phyloP scores from a whole-genome alignment of 2,888 invertebrate species.

The Clostera curtula region DNA sequence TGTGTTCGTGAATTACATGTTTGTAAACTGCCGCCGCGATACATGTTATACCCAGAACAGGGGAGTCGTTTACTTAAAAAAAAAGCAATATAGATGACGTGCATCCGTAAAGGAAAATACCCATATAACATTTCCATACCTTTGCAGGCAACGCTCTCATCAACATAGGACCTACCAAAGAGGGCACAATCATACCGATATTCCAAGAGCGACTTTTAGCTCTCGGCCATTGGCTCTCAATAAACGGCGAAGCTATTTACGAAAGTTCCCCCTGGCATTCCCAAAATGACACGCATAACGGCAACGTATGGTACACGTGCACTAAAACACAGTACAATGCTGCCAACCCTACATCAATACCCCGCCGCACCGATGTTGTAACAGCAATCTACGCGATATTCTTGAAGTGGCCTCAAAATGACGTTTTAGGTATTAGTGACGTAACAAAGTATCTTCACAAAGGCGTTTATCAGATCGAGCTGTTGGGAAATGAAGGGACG shows the following conservation, averaged over 20 bases:
- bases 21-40: too few species aligned
- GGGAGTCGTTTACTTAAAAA: too few species aligned
- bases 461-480: slow-evolving; percentile 31
- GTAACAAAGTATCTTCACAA: slow-evolving; percentile 32
- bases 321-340: slow-evolving; percentile 33
- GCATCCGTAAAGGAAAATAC: not conserved
- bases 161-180: slow-evolving; percentile 93
- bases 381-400: slow-evolving; percentile 78
- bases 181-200: slow-evolving; percentile 89
- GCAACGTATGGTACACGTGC: slow-evolving; percentile 84
- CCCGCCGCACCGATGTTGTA: slow-evolving; percentile 26
- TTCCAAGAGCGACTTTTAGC: slow-evolving; percentile 88
- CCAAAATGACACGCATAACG: slow-evolving; percentile 86
- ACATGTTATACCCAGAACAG: too few species aligned
- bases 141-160: slow-evolving; percentile 82
- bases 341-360: slow-evolving; percentile 27
- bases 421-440: slow-evolving; percentile 49
- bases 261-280: slow-evolving; percentile 82
- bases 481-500: slow-evolving; percentile 39
- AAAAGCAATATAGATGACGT: too few species aligned
- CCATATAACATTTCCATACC: not conserved
- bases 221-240: slow-evolving; percentile 85
- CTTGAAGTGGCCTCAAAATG: slow-evolving; percentile 80
- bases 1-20: too few species aligned
- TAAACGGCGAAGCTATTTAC: slow-evolving; percentile 94